Evolutionary conservation across 2,113 vertebrate genomes (phyloP), one percentile per base, ranked within the genome.

Genomic region (Scortum barcoo): DNA sequence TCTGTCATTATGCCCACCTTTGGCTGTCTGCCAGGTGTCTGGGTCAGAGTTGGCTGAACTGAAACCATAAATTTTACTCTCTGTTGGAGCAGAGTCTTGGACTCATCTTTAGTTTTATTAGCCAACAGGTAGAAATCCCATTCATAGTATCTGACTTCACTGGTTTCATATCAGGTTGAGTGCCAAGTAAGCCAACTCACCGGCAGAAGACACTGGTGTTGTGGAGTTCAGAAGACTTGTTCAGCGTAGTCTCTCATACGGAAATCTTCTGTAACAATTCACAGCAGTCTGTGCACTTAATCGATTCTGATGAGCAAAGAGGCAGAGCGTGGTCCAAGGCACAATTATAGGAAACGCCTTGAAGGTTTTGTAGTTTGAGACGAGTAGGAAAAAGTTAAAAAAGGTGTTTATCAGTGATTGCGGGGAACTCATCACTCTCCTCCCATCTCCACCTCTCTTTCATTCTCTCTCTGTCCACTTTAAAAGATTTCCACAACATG

Each of bases 331-430:
- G 33, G 22, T n/a, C 51, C 51, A 53, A n/a, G 51, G 16, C 22
- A 11, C 51, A 53, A 53, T 53, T 53, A 51, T 51, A 51, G 48
- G 48, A 51, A 51, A 53, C 2, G 10, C 51, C 46, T 48, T 19
- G 19, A 48, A 48, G 46, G 46, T 48, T 48, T 19, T 48, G 46
- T 48, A 48, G 46, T 48, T 19, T 48, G 46, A 48, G 46, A 48
- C 46, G 19, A 48, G 16, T 19, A 48, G 16, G 46, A 48, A 48
- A 5, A 46, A 5, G 44, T 16, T 2, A 3, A 44, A 12, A 44
- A 44, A 44, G 12, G 7, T 82, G 78, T 86, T 91, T 90, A 93
- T 92, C 83, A 80, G 74, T 73, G 73, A 91, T 82, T 83, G 42
- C 46, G 56, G 70, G 50, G 62, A 68, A 66, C 42, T 54, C 73